A percentile compares a stretch with the other conserved stretches of the same genome.
These are phyloP conservation scores for Tetrax tetrax DNA, from an alignment of 2,113 vertebrate species.

Conservation along the genomic window DNA sequence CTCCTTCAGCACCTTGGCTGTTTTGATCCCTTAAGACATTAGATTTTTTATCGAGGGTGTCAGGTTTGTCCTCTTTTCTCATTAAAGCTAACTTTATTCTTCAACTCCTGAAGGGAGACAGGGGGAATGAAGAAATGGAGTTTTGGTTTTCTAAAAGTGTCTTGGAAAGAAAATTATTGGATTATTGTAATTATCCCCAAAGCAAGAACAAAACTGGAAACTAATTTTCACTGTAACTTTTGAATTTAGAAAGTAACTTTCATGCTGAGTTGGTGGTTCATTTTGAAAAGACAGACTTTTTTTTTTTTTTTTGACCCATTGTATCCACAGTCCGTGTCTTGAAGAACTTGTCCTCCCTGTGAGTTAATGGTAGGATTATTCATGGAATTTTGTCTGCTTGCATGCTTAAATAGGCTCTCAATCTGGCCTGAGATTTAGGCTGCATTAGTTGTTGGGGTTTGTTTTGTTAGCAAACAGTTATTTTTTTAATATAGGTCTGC, in stretches of 20 bases:
- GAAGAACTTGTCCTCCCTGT: not conserved
- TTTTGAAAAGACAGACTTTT: not conserved
- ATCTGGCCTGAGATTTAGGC: not conserved
- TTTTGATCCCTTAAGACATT: not conserved
- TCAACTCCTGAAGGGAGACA: not conserved
- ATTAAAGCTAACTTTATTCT: not conserved
- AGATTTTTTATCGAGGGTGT: not conserved
- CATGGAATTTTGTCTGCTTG: not conserved
- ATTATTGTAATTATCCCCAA: not conserved
- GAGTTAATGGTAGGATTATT: not conserved
- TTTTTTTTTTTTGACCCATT: not conserved
- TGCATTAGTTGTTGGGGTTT: not conserved
- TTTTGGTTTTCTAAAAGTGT: not conserved
- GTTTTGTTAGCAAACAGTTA: not conserved
- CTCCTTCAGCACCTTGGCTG: not conserved
- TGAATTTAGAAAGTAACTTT: not conserved
- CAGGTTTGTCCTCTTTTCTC: not conserved
- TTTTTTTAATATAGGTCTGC: not conserved
- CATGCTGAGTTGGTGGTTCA: not conserved
- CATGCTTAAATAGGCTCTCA: not conserved
- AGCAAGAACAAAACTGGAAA: not conserved
- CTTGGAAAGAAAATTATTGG: not conserved
- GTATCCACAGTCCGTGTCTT: not conserved
- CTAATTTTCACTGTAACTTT: not conserved
- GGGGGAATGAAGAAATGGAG: not conserved